These are phyloP conservation scores for Sebastes matsubarae DNA, from an alignment of 2,797 vertebrate species.

Conservation along the genomic window DNA sequence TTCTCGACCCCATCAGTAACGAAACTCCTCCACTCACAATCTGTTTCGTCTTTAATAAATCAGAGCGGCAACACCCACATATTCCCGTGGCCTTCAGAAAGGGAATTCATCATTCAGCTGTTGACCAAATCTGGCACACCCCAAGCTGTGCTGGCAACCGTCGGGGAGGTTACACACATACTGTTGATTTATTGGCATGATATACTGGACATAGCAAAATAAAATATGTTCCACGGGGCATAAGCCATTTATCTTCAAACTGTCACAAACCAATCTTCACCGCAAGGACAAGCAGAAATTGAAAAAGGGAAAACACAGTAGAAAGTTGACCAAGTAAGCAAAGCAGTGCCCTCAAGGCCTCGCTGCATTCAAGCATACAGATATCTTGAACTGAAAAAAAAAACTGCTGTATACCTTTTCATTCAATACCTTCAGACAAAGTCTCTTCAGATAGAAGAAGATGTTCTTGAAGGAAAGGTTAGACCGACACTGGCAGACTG, in stretches of 20 bases:
- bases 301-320: constrained; percentile 44
- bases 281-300: constrained; percentile 68
- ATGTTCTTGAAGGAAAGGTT: neutral
- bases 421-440: neutral
- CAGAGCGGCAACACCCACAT: constrained; percentile 58
- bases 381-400: neutral
- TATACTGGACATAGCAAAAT: constrained; percentile 75
- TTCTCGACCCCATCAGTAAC: constrained; percentile 66
- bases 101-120: constrained; percentile 71
- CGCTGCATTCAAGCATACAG: neutral
- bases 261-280: constrained; percentile 74
- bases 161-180: constrained; percentile 65
- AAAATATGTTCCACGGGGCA: constrained; percentile 72
- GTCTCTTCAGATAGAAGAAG: neutral
- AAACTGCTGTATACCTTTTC: neutral
- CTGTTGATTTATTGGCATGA: constrained; percentile 77
- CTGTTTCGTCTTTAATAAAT: constrained; percentile 76
- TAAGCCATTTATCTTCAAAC: constrained; percentile 67
- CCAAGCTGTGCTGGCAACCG: constrained; percentile 57
- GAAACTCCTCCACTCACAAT: constrained; percentile 62
- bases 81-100: constrained; percentile 72
- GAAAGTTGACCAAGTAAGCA: constrained; percentile 58
- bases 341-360: constrained; percentile 36
- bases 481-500: neutral
- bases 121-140: constrained; percentile 73